Base-by-base conservation (phyloP, 2,888 invertebrate species). In the Nomada ferruginata region DNA sequence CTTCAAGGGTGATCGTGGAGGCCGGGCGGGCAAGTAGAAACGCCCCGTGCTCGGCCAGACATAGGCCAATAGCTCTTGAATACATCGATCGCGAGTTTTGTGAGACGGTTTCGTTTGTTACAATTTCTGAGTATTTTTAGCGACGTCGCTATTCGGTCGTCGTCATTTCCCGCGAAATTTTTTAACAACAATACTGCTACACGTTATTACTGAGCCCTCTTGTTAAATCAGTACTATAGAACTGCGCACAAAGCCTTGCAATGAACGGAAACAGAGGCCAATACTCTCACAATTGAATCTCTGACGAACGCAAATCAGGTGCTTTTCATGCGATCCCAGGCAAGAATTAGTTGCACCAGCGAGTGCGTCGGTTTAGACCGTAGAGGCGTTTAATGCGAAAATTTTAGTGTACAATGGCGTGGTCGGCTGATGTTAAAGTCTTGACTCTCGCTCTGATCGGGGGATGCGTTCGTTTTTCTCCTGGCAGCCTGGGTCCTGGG, bases 341-440 rank as follows among this genome's bases (percentile, higher is more conserved):
- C 18, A 23, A 26, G 20, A 55, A 42, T 20, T 13, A 57, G 20
- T 63, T 63, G 13, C 76, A 61, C 55, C 36, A 50, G 64, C 53
- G 26, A 23, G 13, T 26, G 36, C 7, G 36, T 71, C 44, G 42
- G 55, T 71, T 64, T 36, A 61, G 26, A 4, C 20, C 57, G 44
- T 61, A 57, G 57, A 63, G 20, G 44, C 60, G 72, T 73, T 73
- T 69, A 44, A 69, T 73, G 78, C 78, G 78, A 64, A 78, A 78
- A 78, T 15, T 61, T 2, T 55, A 15, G 9, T n/a, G 57, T 42
- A 60, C 72, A 73, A 69, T 69, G 73, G 70, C 44, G 66, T 52
- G 29, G 26, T 23, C 52, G 72, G 57, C 72, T 50, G 81, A 72
- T 73, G 69, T 69, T 29, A 64, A 65, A 64, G 61, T 26, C 44